Evolutionary conservation across 2,113 vertebrate genomes (phyloP).

Genomic region (Hippolais icterina): DNA sequence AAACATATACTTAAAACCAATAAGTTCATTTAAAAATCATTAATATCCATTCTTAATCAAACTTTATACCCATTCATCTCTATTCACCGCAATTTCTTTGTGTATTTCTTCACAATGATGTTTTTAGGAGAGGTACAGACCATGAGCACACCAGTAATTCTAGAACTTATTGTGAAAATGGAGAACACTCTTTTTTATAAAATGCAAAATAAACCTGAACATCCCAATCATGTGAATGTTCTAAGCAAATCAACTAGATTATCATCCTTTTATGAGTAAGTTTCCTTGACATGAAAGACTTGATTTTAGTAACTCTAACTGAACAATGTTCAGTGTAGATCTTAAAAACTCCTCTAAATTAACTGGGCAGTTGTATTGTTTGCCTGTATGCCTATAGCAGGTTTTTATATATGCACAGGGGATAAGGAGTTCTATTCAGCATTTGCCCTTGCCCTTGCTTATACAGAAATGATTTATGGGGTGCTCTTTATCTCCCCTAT

Average conservation of each 20-base stretch:
- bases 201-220: neutral
- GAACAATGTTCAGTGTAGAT: neutral
- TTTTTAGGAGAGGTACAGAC: neutral
- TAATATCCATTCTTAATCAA: neutral
- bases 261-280: neutral
- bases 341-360: neutral
- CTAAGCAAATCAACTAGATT: neutral
- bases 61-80: neutral
- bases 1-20: neutral
- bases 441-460: neutral
- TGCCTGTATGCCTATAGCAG: neutral
- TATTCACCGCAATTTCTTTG: neutral
- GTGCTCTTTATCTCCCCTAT: neutral
- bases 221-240: neutral
- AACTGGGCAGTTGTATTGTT: neutral
- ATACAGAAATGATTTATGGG: neutral
- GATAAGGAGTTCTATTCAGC: neutral
- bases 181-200: neutral
- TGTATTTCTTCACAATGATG: neutral
- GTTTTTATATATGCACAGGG: neutral
- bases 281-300: neutral
- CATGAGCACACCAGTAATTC: neutral
- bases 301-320: neutral
- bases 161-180: neutral
- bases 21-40: neutral